Evolutionary conservation across 2,113 vertebrate species (phyloP).

Genomic region (Trachemys scripta): DNA sequence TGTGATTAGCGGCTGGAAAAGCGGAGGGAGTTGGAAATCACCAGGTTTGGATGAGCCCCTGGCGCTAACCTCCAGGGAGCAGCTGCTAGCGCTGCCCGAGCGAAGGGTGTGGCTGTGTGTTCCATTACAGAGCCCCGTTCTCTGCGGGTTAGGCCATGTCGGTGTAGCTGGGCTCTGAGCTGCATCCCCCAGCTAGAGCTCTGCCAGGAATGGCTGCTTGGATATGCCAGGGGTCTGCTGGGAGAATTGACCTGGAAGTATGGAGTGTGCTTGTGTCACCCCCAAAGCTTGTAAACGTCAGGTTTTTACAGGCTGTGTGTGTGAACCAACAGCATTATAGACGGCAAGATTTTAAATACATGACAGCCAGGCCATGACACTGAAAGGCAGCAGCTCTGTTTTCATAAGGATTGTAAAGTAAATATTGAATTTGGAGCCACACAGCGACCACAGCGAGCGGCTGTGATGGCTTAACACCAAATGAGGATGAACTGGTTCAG

Average conservation of each 20-base stretch:
- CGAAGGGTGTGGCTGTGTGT: not conserved
- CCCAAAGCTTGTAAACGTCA: not conserved
- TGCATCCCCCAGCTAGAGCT: not conserved
- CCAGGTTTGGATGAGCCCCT: not conserved
- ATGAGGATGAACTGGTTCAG: not conserved
- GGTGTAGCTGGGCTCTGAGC: not conserved
- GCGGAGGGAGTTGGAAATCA: not conserved
- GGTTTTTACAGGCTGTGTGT: not conserved
- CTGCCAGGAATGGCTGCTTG: not conserved
- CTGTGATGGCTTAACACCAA: not conserved
- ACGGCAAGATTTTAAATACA: not conserved
- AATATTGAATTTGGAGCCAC: not conserved
- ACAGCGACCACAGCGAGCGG: not conserved
- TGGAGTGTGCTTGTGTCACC: not conserved
- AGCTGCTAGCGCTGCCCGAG: rapidly evolving
- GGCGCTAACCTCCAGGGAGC: not conserved
- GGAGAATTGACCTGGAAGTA: not conserved
- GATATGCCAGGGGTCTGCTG: not conserved
- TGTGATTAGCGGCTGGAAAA: not conserved
- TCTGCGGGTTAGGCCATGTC: not conserved
- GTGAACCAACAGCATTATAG: not conserved
- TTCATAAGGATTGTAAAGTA: not conserved
- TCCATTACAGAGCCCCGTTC: not conserved
- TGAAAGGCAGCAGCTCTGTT: not conserved
- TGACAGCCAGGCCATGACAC: rapidly evolving